Conservation (phyloP, 2,113 vertebrate species). For the Corythaeola cristata region DNA sequence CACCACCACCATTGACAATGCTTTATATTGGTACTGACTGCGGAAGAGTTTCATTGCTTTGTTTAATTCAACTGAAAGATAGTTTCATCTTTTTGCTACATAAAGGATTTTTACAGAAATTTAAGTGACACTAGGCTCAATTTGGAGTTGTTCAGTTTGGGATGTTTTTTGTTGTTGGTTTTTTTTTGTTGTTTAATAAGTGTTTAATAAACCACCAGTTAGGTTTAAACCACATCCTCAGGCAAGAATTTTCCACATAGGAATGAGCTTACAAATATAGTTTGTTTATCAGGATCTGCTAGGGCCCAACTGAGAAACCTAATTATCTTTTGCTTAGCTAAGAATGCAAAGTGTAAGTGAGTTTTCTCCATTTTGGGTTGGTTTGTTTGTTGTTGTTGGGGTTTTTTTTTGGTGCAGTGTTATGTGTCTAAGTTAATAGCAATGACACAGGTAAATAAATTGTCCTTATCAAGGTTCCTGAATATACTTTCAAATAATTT, state of each 20-base stretch:
- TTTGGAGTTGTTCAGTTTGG: neutral
- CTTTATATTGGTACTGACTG: neutral
- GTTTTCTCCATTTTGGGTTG: neutral
- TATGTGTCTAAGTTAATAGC: neutral
- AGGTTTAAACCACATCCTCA: neutral
- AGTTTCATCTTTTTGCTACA: neutral
- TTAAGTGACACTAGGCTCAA: neutral
- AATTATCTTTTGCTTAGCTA: neutral
- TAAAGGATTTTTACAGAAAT: neutral
- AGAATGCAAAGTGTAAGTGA: neutral
- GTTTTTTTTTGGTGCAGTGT: neutral
- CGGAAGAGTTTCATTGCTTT: neutral
- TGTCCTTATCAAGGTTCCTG: neutral
- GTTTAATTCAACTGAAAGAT: neutral
- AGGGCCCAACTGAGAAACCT: neutral
- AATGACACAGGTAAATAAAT: neutral
- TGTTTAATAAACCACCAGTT: neutral
- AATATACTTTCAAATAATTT: neutral
- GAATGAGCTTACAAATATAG: neutral
- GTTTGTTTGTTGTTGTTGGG: too few relatives aligned
- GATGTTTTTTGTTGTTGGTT: too few relatives aligned
- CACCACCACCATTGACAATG: neutral
- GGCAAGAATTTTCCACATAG: neutral
- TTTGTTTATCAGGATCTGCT: neutral
- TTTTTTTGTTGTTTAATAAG: neutral